phyloP scores from a whole-genome alignment of 2,888 invertebrate species.

The Andrena trimmerana region DNA sequence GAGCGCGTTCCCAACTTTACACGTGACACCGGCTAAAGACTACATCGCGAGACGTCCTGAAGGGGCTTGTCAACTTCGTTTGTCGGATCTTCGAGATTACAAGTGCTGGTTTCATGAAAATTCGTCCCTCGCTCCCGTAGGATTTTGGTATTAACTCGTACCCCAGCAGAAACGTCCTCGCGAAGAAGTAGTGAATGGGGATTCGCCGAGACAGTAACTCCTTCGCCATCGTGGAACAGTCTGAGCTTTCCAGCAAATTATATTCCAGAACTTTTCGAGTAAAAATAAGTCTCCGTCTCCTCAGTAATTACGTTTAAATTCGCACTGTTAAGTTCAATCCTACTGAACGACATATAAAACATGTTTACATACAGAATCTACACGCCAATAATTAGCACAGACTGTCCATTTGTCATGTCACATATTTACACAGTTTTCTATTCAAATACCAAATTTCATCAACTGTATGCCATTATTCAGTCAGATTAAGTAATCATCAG shows the following conservation, averaged over 20 bases:
- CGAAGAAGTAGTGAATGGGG: neutral
- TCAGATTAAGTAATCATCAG: too few species aligned
- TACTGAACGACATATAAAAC: neutral
- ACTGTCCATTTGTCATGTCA: conserved; percentile 1
- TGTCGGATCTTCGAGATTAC: conserved; percentile 50
- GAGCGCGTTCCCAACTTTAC: conserved; percentile 49
- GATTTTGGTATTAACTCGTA: conserved; percentile 40
- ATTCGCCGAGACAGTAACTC: neutral
- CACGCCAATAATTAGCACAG: conserved; percentile 16
- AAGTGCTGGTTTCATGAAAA: conserved; percentile 50
- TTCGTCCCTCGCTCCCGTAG: conserved; percentile 13
- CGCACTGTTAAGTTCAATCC: too few species aligned
- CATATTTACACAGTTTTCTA: conserved; percentile 12
- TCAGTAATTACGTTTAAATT: neutral
- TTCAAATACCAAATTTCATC: neutral
- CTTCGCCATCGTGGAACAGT: neutral
- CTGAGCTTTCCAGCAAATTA: neutral
- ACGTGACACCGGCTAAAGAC: conserved; percentile 40
- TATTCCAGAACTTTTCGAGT: neutral
- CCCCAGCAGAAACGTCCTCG: neutral
- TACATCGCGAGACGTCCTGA: conserved; percentile 39
- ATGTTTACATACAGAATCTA: neutral
- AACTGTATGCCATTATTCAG: too few species aligned
- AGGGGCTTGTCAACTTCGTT: conserved; percentile 49
- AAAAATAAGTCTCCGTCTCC: neutral